Evolutionary conservation across 2,113 vertebrate genomes (phyloP).

Genomic region (Corvus moneduloides): DNA sequence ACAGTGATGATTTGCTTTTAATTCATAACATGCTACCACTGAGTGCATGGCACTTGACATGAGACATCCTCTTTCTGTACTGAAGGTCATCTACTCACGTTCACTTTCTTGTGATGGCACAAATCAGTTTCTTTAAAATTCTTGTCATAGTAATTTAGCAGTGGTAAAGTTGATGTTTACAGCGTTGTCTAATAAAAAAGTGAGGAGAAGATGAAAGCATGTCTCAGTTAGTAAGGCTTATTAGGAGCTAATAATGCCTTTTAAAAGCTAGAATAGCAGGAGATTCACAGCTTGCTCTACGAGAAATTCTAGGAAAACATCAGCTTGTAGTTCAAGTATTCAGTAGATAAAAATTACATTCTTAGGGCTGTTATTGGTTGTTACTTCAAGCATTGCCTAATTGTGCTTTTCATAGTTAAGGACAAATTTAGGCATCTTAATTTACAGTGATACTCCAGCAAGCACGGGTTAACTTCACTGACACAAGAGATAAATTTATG

Average conservation of each 20-base stretch:
- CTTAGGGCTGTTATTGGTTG: neutral
- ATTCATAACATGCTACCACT: neutral
- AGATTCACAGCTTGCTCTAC: neutral
- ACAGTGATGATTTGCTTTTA: neutral
- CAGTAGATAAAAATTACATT: neutral
- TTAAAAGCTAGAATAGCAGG: neutral
- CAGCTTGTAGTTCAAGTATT: neutral
- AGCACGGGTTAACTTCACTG: slow-evolving; percentile 1
- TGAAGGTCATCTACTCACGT: neutral
- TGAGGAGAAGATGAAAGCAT: neutral
- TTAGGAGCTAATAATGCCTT: neutral
- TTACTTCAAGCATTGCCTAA: neutral
- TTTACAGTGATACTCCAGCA: neutral
- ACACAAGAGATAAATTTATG: neutral
- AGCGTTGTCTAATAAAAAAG: neutral
- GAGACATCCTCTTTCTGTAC: neutral
- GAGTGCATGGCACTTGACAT: neutral
- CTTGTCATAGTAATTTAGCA: neutral
- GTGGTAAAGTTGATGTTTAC: neutral
- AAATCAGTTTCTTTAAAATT: neutral
- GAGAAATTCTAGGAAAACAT: neutral
- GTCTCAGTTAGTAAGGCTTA: neutral
- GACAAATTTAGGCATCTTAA: neutral
- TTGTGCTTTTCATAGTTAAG: neutral
- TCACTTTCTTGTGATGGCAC: neutral